Evolutionary conservation across 1,140 invertebrate species (phyloP).

Genomic region (Harpegnathos saltator): DNA sequence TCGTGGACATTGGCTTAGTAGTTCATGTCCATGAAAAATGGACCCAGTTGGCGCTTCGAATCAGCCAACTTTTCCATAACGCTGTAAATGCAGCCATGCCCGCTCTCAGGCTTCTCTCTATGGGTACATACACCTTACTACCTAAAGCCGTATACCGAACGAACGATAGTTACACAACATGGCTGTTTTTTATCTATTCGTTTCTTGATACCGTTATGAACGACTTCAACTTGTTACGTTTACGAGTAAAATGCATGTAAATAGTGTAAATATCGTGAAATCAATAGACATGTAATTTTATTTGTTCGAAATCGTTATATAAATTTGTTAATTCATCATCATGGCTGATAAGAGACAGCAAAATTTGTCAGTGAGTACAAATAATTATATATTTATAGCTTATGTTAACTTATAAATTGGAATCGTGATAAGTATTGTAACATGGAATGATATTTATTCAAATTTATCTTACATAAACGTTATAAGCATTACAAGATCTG

Average conservation of each 20-base stretch:
- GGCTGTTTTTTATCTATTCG: too few relatives aligned
- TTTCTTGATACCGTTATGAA: too few relatives aligned
- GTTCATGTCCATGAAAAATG: too few relatives aligned
- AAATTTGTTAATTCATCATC: not conserved
- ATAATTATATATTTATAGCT: not conserved
- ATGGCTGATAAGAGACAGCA: conserved; percentile 72
- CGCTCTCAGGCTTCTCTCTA: too few relatives aligned
- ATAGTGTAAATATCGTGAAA: not conserved
- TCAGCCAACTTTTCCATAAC: too few relatives aligned
- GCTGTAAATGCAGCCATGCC: too few relatives aligned
- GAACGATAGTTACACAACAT: too few relatives aligned
- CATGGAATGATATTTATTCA: not conserved
- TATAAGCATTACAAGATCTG: conserved; percentile 1
- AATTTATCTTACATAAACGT: not conserved
- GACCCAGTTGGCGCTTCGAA: too few relatives aligned
- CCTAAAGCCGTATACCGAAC: too few relatives aligned
- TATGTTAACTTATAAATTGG: not conserved
- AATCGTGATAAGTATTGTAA: not conserved
- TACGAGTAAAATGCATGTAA: not conserved
- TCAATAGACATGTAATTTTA: not conserved
- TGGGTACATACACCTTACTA: too few relatives aligned
- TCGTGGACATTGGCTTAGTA: too few relatives aligned
- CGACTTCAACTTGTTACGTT: too few relatives aligned
- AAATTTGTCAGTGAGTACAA: conserved; percentile 63
- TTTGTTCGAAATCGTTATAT: not conserved